Conservation (phyloP, 2,113 vertebrate species). For the Anser brachyrhynchus region DNA sequence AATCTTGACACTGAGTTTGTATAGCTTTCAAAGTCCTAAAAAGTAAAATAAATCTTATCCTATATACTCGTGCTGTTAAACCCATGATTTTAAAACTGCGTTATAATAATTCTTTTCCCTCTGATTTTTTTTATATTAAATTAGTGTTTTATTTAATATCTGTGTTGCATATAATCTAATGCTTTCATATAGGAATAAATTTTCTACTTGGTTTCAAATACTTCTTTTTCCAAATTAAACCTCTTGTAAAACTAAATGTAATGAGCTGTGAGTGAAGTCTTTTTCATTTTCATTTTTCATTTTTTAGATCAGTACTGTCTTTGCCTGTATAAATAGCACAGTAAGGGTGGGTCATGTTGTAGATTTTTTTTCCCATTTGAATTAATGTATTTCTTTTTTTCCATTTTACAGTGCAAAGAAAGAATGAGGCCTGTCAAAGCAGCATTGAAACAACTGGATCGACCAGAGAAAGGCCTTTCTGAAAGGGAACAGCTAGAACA, state of each 20-base stretch:
- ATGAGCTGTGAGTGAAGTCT: neutral
- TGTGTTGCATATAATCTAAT: conserved; percentile 14
- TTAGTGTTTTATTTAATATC: neutral
- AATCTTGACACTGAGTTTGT: neutral
- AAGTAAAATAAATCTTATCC: neutral
- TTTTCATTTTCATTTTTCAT: neutral
- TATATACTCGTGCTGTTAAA: conserved; percentile 8
- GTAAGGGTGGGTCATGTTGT: neutral
- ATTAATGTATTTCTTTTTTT: conserved; percentile 33
- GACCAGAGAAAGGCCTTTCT: conserved; percentile 95
- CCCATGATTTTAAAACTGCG: neutral
- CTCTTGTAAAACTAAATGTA: neutral
- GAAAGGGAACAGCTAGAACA: conserved; percentile 96
- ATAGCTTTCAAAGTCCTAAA: conserved; percentile 4
- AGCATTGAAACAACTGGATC: conserved; percentile 94
- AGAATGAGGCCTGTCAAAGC: conserved; percentile 97
- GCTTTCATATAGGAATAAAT: conserved; percentile 32
- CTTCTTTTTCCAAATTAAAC: conserved; percentile 48
- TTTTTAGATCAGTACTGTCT: neutral
- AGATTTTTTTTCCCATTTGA: conserved; percentile 14
- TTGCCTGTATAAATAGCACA: conserved; percentile 9
- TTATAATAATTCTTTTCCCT: conserved; percentile 17
- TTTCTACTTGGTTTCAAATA: conserved; percentile 6
- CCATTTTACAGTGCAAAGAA: conserved; percentile 91
- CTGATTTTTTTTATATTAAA: neutral